Evolutionary conservation across 2,888 invertebrate genomes (phyloP), one percentile per base, ranked within the genome.

Genomic region (Teleogryllus oceanicus): DNA sequence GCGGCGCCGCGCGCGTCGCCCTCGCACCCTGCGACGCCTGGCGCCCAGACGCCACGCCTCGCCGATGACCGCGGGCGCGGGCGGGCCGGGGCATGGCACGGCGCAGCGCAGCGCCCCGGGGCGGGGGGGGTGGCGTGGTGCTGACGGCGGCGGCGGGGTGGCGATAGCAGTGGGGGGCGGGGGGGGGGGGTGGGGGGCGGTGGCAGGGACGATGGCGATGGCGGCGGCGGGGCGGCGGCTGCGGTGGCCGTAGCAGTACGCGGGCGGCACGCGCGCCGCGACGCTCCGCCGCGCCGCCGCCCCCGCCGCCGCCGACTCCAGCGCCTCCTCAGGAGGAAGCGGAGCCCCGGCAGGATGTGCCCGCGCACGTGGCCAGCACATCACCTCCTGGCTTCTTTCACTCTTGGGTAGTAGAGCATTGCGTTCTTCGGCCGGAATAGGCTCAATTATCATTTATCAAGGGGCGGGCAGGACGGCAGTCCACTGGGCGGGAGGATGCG

Each of bases 351-450:
- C 18, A 11, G 50, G 75, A 20, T 21, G 24, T 24, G 75, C 75
- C 75, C 13, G 18, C 50, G 77, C 77, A 77, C 77, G 77, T 77
- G 77, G 49, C 77, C 77, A 20, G 12, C 77, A 77, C n/a, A 77
- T 49, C 49, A 77, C 49, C 77, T 77, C 77, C 37, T 77, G 37
- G 49, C 49, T 74, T 79, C 79, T 77, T 79, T 79, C 74, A 76
- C 79, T 49, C 76, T 51, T 77, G 79, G 20, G 12, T 76, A 77
- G 77, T 79, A 79, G 79, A 79, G 79, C 79, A 79, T 79, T 79
- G 50, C 79, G 76, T 76, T 76, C 79, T 62, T 62, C 79, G 37
- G 50, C 16, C 75, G 62, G 78, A 78, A 49, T 74, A 50, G 78
- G 18, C 62, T 75, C 78, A 75, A 77, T 77, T 77, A 77, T 77